These are phyloP conservation scores for Chamaea fasciata DNA, from an alignment of 2,113 vertebrate species.

Conservation along the genomic window DNA sequence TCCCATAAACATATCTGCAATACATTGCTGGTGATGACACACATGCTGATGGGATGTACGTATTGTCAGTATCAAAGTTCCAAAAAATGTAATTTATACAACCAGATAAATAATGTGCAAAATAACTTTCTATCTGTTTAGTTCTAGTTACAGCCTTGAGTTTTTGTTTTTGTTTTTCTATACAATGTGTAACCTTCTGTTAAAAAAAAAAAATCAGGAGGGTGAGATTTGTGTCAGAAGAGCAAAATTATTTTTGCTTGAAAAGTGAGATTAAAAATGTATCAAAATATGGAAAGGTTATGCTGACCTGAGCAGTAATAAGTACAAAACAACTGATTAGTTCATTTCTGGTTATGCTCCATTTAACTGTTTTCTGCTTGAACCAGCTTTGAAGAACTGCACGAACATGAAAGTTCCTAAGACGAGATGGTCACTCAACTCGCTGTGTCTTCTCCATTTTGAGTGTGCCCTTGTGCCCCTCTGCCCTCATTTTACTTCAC, in stretches of 20 bases:
- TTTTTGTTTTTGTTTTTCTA: neutral
- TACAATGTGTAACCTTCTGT: neutral
- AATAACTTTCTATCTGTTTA: neutral
- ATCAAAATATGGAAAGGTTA: neutral
- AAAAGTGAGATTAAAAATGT: neutral
- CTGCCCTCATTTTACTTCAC: neutral
- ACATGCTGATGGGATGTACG: neutral
- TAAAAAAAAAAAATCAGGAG: no score
- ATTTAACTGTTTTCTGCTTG: constrained; percentile 55
- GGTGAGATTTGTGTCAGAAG: neutral
- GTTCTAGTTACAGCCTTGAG: neutral
- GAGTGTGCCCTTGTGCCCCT: neutral
- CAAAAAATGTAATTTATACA: neutral
- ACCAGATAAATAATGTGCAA: neutral
- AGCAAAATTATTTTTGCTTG: neutral
- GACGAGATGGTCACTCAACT: neutral
- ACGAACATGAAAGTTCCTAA: neutral
- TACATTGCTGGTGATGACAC: neutral
- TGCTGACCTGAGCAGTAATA: constrained; percentile 19
- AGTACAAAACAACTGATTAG: constrained; percentile 11
- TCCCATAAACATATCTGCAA: neutral
- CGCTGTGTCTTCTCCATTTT: neutral
- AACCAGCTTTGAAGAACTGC: neutral
- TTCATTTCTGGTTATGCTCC: constrained; percentile 21
- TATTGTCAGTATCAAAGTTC: neutral